phyloP scores from a whole-genome alignment of 2,888 invertebrate species.

The Drosophila nigritarsus region DNA sequence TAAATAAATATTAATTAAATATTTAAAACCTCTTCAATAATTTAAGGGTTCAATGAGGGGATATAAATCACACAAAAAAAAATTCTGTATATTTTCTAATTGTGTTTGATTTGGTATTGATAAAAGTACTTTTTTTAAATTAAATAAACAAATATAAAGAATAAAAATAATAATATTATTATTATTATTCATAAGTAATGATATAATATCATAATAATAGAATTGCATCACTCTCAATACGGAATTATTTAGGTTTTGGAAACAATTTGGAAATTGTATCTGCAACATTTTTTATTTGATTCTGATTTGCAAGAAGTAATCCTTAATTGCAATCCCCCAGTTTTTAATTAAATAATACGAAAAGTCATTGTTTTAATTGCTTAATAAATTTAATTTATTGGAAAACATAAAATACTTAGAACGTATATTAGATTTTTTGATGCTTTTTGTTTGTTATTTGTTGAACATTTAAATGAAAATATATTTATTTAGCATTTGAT shows the following conservation, averaged over 20 bases:
- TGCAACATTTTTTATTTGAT: background rate
- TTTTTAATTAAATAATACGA: conserved; percentile 2
- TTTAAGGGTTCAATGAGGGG: background rate
- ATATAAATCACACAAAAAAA: background rate
- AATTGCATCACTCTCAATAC: background rate
- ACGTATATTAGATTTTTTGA: conserved; percentile 53
- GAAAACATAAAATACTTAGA: conserved; percentile 80
- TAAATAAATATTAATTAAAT: background rate
- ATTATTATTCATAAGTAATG: background rate
- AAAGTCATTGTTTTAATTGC: conserved; percentile 48
- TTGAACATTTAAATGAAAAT: conserved; percentile 81
- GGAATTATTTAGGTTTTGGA: background rate
- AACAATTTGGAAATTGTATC: background rate
- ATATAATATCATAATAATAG: too few relatives aligned
- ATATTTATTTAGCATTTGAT: conserved; percentile 65
- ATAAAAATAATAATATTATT: background rate
- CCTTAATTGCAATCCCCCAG: background rate
- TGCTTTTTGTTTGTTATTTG: conserved; percentile 53
- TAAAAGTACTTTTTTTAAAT: background rate
- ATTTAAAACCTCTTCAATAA: background rate
- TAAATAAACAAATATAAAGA: background rate
- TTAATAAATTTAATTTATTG: conserved; percentile 82
- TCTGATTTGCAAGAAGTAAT: background rate
- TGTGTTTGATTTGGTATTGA: background rate
- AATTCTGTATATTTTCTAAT: background rate